phyloP scores from a whole-genome alignment of 2,888 invertebrate genomes.

The Cremastobaeus sp. region DNA sequence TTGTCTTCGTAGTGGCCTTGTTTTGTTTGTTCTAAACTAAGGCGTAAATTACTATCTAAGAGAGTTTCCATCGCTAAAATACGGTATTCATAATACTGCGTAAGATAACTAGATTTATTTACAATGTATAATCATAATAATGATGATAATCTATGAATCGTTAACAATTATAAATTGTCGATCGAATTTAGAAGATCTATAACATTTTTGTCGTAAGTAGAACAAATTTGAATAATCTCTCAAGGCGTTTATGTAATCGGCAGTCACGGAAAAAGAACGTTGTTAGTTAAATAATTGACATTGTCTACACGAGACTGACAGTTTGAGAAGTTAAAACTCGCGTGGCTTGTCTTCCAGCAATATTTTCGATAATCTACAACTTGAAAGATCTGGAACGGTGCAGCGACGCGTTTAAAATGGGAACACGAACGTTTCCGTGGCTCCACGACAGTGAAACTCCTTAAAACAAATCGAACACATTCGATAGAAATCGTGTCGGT shows the following conservation, averaged over 20 bases:
- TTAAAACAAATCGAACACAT: constrained; percentile 34
- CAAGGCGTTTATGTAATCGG: constrained; percentile 6
- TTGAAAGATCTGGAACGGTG: constrained; percentile 3
- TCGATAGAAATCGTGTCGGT: constrained; percentile 18
- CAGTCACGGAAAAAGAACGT: constrained; percentile 5
- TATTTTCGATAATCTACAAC: constrained; percentile 19
- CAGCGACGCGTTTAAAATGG: neutral
- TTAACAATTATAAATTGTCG: constrained; percentile 71
- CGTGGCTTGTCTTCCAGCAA: neutral
- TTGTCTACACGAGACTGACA: constrained; percentile 13
- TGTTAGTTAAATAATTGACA: constrained; percentile 39
- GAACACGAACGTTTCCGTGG: constrained; percentile 5
- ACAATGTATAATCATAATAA: constrained; percentile 72
- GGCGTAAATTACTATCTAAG: constrained; percentile 69
- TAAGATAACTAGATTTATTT: constrained; percentile 75
- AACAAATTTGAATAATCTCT: constrained; percentile 31
- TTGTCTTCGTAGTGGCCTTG: neutral
- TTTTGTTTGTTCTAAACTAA: constrained; percentile 66
- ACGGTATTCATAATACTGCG: constrained; percentile 78
- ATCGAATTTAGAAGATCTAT: constrained; percentile 69
- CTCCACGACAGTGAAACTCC: neutral
- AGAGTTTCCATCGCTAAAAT: constrained; percentile 68
- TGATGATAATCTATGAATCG: constrained; percentile 64
- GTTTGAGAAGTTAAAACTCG: constrained; percentile 1
- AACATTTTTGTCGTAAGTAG: constrained; percentile 23